phyloP scores from a whole-genome alignment of 2,113 vertebrate species.

The Pseudopodoces humilis region DNA sequence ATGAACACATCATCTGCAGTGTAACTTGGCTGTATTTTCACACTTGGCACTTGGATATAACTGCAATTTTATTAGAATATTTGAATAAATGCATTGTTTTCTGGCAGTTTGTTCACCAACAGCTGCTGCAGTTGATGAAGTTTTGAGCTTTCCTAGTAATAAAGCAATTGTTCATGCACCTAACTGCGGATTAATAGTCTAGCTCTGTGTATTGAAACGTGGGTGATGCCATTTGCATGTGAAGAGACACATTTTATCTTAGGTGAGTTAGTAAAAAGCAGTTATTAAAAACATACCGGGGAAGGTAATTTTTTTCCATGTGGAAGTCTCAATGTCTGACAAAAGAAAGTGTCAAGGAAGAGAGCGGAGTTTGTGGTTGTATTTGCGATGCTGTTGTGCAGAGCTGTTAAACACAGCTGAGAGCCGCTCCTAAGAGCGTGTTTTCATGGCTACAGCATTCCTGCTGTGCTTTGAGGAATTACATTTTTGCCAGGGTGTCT shows the following conservation, averaged over 20 bases:
- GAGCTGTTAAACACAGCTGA: not conserved
- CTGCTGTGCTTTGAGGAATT: conserved; percentile 44
- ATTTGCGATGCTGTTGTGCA: not conserved
- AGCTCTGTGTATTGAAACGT: not conserved
- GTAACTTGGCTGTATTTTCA: conserved; percentile 29
- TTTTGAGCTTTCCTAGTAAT: not conserved
- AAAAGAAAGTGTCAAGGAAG: not conserved
- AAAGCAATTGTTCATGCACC: not conserved
- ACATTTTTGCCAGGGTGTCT: not conserved
- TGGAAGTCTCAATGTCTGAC: not conserved
- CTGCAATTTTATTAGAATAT: conserved; percentile 24
- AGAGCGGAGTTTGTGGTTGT: not conserved
- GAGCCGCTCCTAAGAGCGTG: not conserved
- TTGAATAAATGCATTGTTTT: conserved; percentile 30
- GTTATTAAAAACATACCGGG: not conserved
- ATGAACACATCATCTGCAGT: not conserved
- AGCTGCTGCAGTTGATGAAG: conserved; percentile 13
- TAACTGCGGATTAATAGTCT: not conserved
- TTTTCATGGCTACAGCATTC: conserved; percentile 49
- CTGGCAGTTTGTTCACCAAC: conserved; percentile 10
- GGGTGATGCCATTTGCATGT: not conserved
- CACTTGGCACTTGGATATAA: not conserved
- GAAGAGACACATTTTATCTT: not conserved
- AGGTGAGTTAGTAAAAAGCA: not conserved
- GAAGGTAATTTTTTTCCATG: not conserved